Base-by-base conservation (phyloP, 2,113 vertebrate species). In the Alethe castanea region DNA sequence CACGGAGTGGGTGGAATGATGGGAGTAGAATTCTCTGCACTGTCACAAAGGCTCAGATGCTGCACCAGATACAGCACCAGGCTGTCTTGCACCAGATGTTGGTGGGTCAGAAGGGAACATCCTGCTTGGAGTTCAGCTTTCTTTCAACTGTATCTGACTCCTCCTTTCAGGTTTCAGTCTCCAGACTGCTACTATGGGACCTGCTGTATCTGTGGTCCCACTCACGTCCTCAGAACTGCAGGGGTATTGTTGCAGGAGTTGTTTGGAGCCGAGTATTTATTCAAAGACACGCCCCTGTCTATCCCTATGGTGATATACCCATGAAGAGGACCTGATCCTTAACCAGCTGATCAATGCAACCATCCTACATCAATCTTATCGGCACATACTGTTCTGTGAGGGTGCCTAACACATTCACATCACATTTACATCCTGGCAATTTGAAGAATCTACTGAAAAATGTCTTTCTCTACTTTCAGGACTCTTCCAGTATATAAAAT, bases 401-500 rank as follows among this genome's bases (percentile, higher is more conserved):
- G 53, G 52, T 11, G 53, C 57, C 2, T 29, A 48, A 47, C 14
- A 24, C 14, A 44, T 88, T 73, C 50, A 26, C 48, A 42, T 70
- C 79, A 79, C 78, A 62, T 96, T 92, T 79, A 74, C 71, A 65
- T 89, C 62, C 59, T 79, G 35, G 19, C 28, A 87, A 84, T 87
- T 88, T 72, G 69, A 74, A 93, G 89, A 88, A 78, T 60, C 47
- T 83, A 62, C 62, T 23, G 5, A 81, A 80, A 96, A 90, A 88
- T 24, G 25, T 48, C 89, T 85, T 72, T 61, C 82, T 91, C 78
- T 90, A 38, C 78, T 92, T 95, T 88, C 48, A 89, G 79, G 69
- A 29, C 50, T 94, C 50, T 67, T 60, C 62, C 79, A 92, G 50
- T 28, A 85, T 25, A 16, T 92, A 81, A 95, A 97, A 91, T 92